Evolutionary conservation across 2,113 vertebrate genomes (phyloP), one percentile per base, ranked within the genome.

Genomic region (Eolophus roseicapilla): DNA sequence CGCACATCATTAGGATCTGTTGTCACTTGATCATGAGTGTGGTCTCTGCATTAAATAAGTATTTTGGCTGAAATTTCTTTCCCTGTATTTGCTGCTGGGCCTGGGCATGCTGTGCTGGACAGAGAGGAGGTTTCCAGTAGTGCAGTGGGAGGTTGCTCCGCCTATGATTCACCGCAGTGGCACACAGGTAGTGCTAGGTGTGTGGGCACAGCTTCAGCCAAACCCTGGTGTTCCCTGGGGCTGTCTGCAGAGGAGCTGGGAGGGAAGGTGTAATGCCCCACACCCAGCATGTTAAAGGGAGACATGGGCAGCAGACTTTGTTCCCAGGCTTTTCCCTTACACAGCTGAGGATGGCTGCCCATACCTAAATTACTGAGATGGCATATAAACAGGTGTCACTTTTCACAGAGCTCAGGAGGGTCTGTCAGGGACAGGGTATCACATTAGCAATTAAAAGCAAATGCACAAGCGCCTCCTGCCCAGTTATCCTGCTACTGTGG

Each of bases 131-230:
- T 11, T 85, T 3, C 35, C 6, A 35, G 33, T 5, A 7, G 55
- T 4, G 44, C 52, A 20, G 64, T 1, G 43, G 24, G 11, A 19
- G 57, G 24, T 5, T 20, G 29, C 50, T 52, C 9, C 0, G 1
- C 46, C 17, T 6, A 27, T 68, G 71, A 82, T 29, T 82, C 63
- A 65, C 39, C 15, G 2, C 21, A 1, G 52, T 25, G 67, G 49
- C 75, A 64, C 62, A 14, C 15, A 13, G 31, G 14, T 3, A 29
- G 43, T 43, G 78, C 17, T 62, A 68, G 18, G 19, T 7, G 47
- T 7, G 89, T 3, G 33, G 47, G 24, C 53, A 57, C 0, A 8
- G 31, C 82, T 59, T 39, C 39, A 25, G 23, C 47, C 3, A n/a
- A 69, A 28, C 41, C 55, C 46, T 13, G 8, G 19, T 7, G 37